A percentile compares a stretch with the other conserved stretches of the same genome.
phyloP scores from a whole-genome alignment of 2,797 vertebrate genomes.

The Hyperoplus lanceolatus region DNA sequence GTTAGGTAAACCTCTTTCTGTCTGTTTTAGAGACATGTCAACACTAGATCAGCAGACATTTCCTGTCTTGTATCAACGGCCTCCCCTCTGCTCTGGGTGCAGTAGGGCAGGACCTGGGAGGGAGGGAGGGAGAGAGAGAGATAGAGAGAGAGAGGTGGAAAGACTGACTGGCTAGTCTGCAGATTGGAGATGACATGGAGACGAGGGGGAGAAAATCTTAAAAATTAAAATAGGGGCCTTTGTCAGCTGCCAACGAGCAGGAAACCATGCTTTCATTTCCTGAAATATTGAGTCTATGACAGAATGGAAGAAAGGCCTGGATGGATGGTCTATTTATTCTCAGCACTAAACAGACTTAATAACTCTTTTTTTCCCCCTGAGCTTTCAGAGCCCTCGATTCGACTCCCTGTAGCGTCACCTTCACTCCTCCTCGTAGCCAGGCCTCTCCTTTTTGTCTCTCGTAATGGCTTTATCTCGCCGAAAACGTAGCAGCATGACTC shows the following conservation, averaged over 20 bases:
- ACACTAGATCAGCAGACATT: constrained; percentile 54
- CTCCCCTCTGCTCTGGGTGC: constrained; percentile 36
- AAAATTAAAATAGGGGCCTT: constrained; percentile 12
- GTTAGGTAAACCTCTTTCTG: constrained; percentile 38
- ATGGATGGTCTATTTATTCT: constrained; percentile 40
- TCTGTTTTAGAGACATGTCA: constrained; percentile 51
- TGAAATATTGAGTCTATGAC: constrained; percentile 63
- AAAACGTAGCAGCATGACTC: constrained; percentile 29
- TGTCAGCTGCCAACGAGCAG: constrained; percentile 35
- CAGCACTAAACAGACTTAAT: constrained; percentile 40
- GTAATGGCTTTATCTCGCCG: constrained; percentile 8
- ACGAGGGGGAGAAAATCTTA: constrained; percentile 34
- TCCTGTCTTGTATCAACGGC: constrained; percentile 65
- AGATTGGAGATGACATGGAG: constrained; percentile 34
- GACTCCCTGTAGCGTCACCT: background rate
- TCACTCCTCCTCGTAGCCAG: background rate
- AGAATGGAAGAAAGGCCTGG: constrained; percentile 60
- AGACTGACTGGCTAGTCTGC: constrained; percentile 50
- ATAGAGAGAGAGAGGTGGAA: constrained; percentile 21
- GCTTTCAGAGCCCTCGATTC: constrained; percentile 2
- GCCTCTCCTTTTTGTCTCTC: constrained; percentile 13
- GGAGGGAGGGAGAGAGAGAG: constrained; percentile 11
- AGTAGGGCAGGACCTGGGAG: constrained; percentile 47
- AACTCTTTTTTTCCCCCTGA: constrained; percentile 52
- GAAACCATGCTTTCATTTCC: constrained; percentile 67